phyloP scores from a whole-genome alignment of 2,888 invertebrate species.

The Biston betularia region DNA sequence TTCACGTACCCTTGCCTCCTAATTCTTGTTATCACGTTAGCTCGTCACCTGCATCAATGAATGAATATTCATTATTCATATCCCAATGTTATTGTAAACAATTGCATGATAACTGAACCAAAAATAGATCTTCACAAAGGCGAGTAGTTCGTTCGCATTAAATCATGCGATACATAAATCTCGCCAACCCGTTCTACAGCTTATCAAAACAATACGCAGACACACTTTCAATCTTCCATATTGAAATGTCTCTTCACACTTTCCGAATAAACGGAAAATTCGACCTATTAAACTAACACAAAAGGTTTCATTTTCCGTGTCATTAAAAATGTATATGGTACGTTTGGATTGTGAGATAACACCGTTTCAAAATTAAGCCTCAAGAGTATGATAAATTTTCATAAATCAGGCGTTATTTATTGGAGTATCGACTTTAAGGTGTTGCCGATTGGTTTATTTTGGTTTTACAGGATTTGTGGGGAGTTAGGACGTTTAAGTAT shows the following conservation, averaged over 20 bases:
- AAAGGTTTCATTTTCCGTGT: constrained; percentile 70
- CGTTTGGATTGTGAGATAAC: constrained; percentile 57
- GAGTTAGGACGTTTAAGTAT: constrained; percentile 68
- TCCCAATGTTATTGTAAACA: constrained; percentile 16
- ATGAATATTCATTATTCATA: constrained; percentile 33
- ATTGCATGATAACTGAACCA: constrained; percentile 32
- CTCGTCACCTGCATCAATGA: constrained; percentile 42
- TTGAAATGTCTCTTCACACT: constrained; percentile 71
- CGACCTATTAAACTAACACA: constrained; percentile 57
- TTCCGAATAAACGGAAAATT: constrained; percentile 53
- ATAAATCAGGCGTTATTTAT: constrained; percentile 85
- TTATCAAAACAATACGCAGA: constrained; percentile 87
- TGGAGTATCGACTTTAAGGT: constrained; percentile 83
- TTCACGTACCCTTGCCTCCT: constrained; percentile 43
- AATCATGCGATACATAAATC: constrained; percentile 85
- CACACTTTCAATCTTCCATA: constrained; percentile 76
- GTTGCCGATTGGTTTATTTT: constrained; percentile 80
- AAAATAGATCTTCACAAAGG: constrained; percentile 72
- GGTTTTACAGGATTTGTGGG: constrained; percentile 65
- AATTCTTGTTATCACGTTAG: constrained; percentile 51
- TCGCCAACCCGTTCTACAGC: constrained; percentile 84
- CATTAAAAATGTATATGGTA: constrained; percentile 53
- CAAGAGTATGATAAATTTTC: constrained; percentile 85
- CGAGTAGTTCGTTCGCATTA: constrained; percentile 86
- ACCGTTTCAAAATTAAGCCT: constrained; percentile 85